Base-by-base conservation (phyloP, 2,888 invertebrate genomes). In the Lamproptera curius region DNA sequence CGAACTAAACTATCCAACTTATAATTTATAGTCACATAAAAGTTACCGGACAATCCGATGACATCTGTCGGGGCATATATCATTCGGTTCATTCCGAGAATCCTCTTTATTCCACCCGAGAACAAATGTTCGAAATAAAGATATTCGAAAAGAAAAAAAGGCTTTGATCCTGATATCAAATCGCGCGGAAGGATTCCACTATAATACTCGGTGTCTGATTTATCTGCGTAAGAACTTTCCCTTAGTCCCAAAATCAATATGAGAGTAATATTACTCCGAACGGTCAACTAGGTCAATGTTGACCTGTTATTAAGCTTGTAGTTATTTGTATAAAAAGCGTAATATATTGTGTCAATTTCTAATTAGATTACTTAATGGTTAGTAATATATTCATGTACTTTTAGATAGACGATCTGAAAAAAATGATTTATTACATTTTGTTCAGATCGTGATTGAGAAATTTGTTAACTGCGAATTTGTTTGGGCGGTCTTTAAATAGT, bases 261-360 rank as follows among this genome's bases (percentile, higher is more conserved):
- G 38, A 38, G 15, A 33, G 16, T 38, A 17, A 38, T 45, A 31
- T 20, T 17, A 16, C 17, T 9, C 20, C 20, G 23, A 16, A 28
- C 2, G 8, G 9, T 15, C 37, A 45, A 45, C 38, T 31, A 33
- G 37, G 31, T 35, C 33, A 42, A 41, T 41, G 41, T 8, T 17
- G 6, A 11, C 31, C 13, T 11, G n/a, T n/a, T n/a, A n/a, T n/a
- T n/a, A n/a, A n/a, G n/a, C n/a, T n/a, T n/a, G n/a, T n/a, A n/a
- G n/a, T n/a, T n/a, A n/a, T n/a, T n/a, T n/a, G n/a, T n/a, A n/a
- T n/a, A n/a, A n/a, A n/a, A n/a, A n/a, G n/a, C n/a, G n/a, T n/a
- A n/a, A n/a, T n/a, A n/a, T n/a, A n/a, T n/a, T n/a, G n/a, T n/a
- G n/a, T n/a, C n/a, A n/a, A n/a, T n/a, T n/a, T n/a, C n/a, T n/a